Base-by-base conservation (phyloP, 2,113 vertebrate genomes). In the Oreochromis tanganicae region DNA sequence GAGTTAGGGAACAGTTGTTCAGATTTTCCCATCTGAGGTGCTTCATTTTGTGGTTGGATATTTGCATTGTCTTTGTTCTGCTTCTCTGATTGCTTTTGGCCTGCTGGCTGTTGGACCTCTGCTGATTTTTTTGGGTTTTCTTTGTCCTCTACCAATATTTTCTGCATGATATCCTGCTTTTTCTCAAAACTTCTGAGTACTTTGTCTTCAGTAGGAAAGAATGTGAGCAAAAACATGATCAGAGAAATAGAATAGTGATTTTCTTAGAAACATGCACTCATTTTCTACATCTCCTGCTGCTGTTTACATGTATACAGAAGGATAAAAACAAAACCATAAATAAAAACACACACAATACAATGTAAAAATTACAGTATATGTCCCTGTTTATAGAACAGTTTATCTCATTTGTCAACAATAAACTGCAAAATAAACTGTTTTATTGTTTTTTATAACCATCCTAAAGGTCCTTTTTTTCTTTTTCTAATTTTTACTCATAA, bases 151-250 rank as follows among this genome's bases (percentile, higher is more conserved):
- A 83, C 32, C 2, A 93, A 63, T 38, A 92, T 14, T 52, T 87
- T 84, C 16, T 92, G 84, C 41, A 93, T 86, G 34, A 2, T 14
- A 9, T 93, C 88, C 29, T 94, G 92, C 84, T 90, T 94, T 57
- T 81, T 8, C 34, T 85, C 89, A 29, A 95, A 84, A 4, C 3
- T 0, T 71, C 2, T n/a, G 4, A 95, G 1, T 7, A 27, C 38
- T 17, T 84, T 61, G 32, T 56, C 93, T 93, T 36, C 4, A 56
- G 8, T 7, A 84, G 4, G 36, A 9, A n/a, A 32, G 7, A 29
- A 27, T 29, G 0, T 0, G 7, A 57, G 12, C 2, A 27, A 38
- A 66, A 46, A 57, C 12, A 59, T 1, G 7, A 80, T 48, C 9
- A 38, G 55, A 19, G 11, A 36, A 21, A 36, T 21, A 6, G 9